Evolutionary conservation across 2,888 invertebrate species (phyloP).

Genomic region (Eristalis tenax): DNA sequence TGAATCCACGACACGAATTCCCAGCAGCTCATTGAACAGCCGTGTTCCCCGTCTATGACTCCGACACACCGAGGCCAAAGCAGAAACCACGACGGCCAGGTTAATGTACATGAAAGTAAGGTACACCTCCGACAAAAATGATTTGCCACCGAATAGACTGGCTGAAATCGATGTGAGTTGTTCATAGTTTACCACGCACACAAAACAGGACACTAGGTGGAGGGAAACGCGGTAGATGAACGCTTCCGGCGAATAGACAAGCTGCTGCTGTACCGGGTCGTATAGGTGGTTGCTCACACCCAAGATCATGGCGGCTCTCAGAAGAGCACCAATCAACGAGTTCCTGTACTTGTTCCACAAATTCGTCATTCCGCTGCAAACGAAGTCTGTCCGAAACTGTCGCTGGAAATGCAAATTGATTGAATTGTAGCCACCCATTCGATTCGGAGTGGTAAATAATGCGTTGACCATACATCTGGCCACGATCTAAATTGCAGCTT

Average conservation of each 20-base stretch:
- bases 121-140: background rate
- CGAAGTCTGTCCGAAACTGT: too few relatives aligned
- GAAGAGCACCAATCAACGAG: background rate
- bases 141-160: background rate
- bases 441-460: too few relatives aligned
- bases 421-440: too few relatives aligned
- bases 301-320: background rate
- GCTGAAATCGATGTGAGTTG: background rate
- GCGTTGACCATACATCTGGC: too few relatives aligned
- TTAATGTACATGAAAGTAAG: background rate
- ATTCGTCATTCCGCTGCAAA: too few relatives aligned
- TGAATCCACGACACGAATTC: background rate
- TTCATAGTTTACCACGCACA: background rate
- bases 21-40: background rate
- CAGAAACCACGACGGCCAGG: background rate
- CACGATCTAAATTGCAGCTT: background rate
- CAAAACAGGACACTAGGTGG: background rate
- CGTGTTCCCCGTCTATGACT: background rate
- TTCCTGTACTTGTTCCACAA: too few relatives aligned
- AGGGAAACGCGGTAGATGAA: background rate
- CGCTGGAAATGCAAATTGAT: too few relatives aligned
- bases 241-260: background rate
- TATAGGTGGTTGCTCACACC: background rate
- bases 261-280: background rate
- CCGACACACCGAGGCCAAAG: background rate